phyloP scores from a whole-genome alignment of 2,797 vertebrate species.

The Acanthurus leucopareius region DNA sequence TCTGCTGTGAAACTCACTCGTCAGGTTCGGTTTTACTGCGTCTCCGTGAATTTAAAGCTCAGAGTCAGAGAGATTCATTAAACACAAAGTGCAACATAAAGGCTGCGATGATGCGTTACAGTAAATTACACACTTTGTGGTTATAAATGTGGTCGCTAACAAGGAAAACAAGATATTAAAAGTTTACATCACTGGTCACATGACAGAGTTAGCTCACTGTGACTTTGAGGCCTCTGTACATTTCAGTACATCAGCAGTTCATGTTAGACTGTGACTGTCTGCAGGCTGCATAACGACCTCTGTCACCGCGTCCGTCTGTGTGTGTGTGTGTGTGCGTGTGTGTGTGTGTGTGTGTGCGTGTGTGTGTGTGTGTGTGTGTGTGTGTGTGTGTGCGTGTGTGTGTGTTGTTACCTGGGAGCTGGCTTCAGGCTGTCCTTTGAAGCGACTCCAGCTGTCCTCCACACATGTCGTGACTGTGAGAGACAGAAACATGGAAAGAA shows the following conservation, averaged over 20 bases:
- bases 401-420: constrained; percentile 38
- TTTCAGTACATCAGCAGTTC: neutral
- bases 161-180: neutral
- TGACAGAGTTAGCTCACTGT: neutral
- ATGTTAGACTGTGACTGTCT: neutral
- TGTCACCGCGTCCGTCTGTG: constrained; percentile 11
- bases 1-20: neutral
- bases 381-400: constrained; percentile 1
- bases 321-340: neutral
- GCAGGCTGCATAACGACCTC: neutral
- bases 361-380: constrained; percentile 1
- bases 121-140: too few relatives aligned
- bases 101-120: too few relatives aligned
- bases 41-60: neutral
- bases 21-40: neutral
- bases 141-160: too few relatives aligned
- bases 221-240: neutral
- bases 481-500: constrained; percentile 23
- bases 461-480: constrained; percentile 33
- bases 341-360: constrained; percentile 1
- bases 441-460: constrained; percentile 28
- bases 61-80: neutral
- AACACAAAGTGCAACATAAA: neutral
- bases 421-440: constrained; percentile 52
- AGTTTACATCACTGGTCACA: neutral